These are phyloP conservation scores for Barbus barbus DNA, from an alignment of 2,113 vertebrate species.

Conservation along the genomic window DNA sequence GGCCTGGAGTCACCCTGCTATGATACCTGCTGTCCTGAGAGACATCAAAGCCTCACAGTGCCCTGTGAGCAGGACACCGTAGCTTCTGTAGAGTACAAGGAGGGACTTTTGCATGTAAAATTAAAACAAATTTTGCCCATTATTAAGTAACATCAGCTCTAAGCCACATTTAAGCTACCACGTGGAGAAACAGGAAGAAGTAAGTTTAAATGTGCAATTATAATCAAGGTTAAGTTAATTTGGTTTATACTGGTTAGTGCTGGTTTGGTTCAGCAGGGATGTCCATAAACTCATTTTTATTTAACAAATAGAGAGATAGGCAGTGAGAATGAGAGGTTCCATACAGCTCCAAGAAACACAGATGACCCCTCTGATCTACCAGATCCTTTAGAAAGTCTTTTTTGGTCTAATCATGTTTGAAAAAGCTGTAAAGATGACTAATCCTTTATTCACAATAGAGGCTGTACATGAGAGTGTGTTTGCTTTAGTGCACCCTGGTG, in stretches of 20 bases:
- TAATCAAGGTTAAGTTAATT: too few relatives aligned
- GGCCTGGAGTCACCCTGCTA: slow-evolving; percentile 26
- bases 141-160: not conserved
- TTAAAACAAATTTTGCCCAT: not conserved
- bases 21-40: slow-evolving; percentile 37
- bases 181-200: not conserved
- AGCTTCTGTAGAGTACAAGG: not conserved
- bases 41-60: slow-evolving; percentile 53
- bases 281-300: not conserved
- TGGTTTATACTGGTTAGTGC: not conserved
- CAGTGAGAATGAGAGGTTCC: not conserved
- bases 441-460: slow-evolving; percentile 18
- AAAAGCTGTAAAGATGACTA: not conserved
- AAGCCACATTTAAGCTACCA: not conserved
- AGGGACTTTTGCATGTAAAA: slow-evolving; percentile 23
- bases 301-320: not conserved
- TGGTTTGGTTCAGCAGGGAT: not conserved
- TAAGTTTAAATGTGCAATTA: not conserved
- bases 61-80: slow-evolving; percentile 26
- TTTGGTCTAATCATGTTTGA: slow-evolving; percentile 1
- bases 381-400: not conserved
- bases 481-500: not conserved
- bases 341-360: not conserved
- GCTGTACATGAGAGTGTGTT: not conserved
- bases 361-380: not conserved